Percentiles rank a stretch among this genome's conserved stretches.
Conservation (phyloP, 2,888 invertebrate genomes). For the Eupithecia tripunctaria region DNA sequence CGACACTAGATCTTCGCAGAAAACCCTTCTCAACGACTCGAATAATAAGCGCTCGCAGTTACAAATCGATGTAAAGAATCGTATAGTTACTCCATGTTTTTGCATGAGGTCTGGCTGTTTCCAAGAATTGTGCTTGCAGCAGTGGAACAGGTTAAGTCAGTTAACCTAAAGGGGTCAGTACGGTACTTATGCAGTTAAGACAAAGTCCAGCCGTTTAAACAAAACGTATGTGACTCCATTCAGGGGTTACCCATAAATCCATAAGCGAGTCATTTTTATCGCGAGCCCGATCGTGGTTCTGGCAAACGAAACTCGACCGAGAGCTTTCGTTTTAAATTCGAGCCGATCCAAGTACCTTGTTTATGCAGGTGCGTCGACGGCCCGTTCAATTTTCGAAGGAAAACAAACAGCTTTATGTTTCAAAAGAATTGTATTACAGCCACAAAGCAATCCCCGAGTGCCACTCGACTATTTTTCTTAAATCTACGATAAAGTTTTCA, state of each 20-base stretch:
- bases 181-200: slow-evolving; percentile 37
- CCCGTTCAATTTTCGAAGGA: slow-evolving; percentile 37
- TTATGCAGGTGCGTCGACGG: slow-evolving; percentile 42
- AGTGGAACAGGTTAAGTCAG: slow-evolving; percentile 40
- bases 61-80: slow-evolving; percentile 27
- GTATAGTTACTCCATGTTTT: slow-evolving; percentile 37
- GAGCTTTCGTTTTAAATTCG: slow-evolving; percentile 40
- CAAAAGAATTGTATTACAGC: slow-evolving; percentile 39
- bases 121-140: slow-evolving; percentile 35
- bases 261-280: slow-evolving; percentile 40
- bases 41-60: slow-evolving; percentile 27
- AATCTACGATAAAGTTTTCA: slow-evolving; percentile 40
- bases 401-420: slow-evolving; percentile 35
- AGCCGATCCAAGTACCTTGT: slow-evolving; percentile 39
- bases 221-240: slow-evolving; percentile 38
- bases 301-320: slow-evolving; percentile 37
- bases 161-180: slow-evolving; percentile 35
- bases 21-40: slow-evolving; percentile 28
- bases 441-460: slow-evolving; percentile 42
- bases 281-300: slow-evolving; percentile 41
- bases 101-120: slow-evolving; percentile 31
- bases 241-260: slow-evolving; percentile 42
- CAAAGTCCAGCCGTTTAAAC: slow-evolving; percentile 24
- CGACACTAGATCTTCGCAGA: slow-evolving; percentile 28
- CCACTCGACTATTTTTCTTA: slow-evolving; percentile 39